Percentiles rank a stretch among this genome's conserved stretches.
These are phyloP conservation scores for Cremastinae sp. DNA, from an alignment of 2,888 invertebrate species.

Conservation along the genomic window DNA sequence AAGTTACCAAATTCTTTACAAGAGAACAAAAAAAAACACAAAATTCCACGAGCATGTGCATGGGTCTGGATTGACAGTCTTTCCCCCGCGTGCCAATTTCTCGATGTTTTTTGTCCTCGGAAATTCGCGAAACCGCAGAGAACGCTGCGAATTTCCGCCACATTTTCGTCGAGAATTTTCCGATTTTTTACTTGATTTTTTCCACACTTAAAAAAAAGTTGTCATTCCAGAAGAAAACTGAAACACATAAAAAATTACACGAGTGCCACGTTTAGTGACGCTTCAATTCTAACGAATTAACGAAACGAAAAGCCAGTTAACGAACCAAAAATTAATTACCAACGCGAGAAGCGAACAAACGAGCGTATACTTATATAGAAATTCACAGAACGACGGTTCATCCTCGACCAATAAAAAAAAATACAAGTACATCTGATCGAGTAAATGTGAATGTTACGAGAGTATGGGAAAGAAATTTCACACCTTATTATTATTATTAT, in stretches of 20 bases:
- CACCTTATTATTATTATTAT: slow-evolving; percentile 70
- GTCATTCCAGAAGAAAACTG: neutral
- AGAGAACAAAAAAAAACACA: slow-evolving; percentile 25
- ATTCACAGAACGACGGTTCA: slow-evolving; percentile 6
- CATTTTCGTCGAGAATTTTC: neutral
- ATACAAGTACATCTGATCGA: slow-evolving; percentile 52
- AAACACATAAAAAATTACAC: no score
- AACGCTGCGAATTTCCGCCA: neutral
- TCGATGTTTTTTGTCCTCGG: neutral
- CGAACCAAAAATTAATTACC: slow-evolving; percentile 11
- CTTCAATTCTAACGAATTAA: no score
- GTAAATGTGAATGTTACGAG: slow-evolving; percentile 60
- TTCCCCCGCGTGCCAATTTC: slow-evolving; percentile 21
- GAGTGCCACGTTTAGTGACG: no score
- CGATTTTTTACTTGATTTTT: slow-evolving; percentile 11
- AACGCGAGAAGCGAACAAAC: slow-evolving; percentile 6
- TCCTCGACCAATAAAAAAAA: slow-evolving; percentile 24
- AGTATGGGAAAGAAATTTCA: slow-evolving; percentile 52
- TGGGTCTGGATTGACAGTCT: slow-evolving; percentile 42
- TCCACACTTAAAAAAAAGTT: neutral
- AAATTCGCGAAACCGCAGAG: slow-evolving; percentile 2
- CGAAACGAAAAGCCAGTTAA: neutral
- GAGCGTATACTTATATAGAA: no score
- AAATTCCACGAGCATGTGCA: slow-evolving; percentile 53
- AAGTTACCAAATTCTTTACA: neutral